Conservation (phyloP, 2,797 vertebrate species). For the Aldrovandia affinis region DNA sequence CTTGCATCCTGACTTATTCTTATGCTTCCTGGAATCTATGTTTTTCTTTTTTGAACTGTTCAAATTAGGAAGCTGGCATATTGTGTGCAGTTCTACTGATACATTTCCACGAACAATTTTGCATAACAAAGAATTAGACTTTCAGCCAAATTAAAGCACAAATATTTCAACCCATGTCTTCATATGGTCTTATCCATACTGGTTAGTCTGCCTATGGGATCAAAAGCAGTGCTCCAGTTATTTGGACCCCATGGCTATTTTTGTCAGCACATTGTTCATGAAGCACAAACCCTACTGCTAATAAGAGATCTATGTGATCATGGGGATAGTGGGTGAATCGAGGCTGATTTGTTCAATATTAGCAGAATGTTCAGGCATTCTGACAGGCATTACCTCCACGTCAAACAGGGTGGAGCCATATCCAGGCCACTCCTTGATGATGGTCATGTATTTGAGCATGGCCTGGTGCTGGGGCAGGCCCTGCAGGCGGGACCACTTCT, state of each 20-base stretch:
- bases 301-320: neutral
- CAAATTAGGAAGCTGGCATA: neutral
- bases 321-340: no score
- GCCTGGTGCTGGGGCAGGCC: constrained; percentile 89
- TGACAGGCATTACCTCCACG: constrained; percentile 77
- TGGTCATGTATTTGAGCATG: constrained; percentile 90
- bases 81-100: neutral
- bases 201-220: no score
- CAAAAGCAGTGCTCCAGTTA: no score
- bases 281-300: neutral
- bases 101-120: neutral
- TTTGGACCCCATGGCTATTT: neutral
- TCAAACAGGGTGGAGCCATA: constrained; percentile 92
- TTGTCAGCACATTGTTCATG: neutral
- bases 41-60: neutral
- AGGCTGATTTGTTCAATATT: no score
- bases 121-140: neutral
- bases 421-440: constrained; percentile 89
- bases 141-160: neutral
- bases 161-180: neutral
- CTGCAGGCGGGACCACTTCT: constrained; percentile 86
- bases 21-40: neutral
- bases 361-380: no score
- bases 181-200: no score
- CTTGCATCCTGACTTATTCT: neutral